Evolutionary conservation across 1,140 invertebrate genomes (phyloP), one percentile per base, ranked within the genome.

Genomic region (Drosophila tsacasi): DNA sequence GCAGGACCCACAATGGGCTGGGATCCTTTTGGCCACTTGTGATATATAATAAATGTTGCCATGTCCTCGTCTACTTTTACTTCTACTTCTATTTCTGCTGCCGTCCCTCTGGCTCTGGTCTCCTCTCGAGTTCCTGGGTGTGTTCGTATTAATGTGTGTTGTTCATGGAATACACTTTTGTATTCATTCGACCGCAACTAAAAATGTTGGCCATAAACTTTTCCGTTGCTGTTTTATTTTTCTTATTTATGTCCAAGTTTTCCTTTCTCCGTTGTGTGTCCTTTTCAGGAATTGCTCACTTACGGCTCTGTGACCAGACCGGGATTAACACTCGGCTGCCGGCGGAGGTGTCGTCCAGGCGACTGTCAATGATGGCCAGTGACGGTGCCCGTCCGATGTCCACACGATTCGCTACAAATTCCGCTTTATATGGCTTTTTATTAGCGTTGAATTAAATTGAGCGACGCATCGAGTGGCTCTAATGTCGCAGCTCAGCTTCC

Each of bases 151-250:
- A 79, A 79, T 79, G 76, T 79, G 76, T 81, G 73, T 83, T 87
- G 79, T 79, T 76, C 85, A 76, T 79, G 81, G 80, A 90, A 89
- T 81, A 89, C 84, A 89, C 84, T 89, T 90, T 81, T 81, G 67
- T 81, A 90, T 90, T 89, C 81, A 89, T 89, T 89, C 74, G 78
- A 90, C 84, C 84, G 78, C 85, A 89, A 90, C 84, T 89, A 90
- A 89, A 89, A 89, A 89, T 89, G 85, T 87, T 89, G 69, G 75
- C 81, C 84, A 83, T 87, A 83, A 84, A 89, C 49, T 89, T 89
- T 77, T 67, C 42, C 65, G 54, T 65, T 75, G 79, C 79, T 47
- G 61, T 64, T 83, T 83, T 81, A 71, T 72, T 83, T 73, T 68
- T 65, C 72, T 77, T 87, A 80, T 77, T 89, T 87, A 83, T 89